Evolutionary conservation across 2,113 vertebrate species (phyloP), one percentile per base, ranked within the genome.

Genomic region (Colistium nudipinnis): DNA sequence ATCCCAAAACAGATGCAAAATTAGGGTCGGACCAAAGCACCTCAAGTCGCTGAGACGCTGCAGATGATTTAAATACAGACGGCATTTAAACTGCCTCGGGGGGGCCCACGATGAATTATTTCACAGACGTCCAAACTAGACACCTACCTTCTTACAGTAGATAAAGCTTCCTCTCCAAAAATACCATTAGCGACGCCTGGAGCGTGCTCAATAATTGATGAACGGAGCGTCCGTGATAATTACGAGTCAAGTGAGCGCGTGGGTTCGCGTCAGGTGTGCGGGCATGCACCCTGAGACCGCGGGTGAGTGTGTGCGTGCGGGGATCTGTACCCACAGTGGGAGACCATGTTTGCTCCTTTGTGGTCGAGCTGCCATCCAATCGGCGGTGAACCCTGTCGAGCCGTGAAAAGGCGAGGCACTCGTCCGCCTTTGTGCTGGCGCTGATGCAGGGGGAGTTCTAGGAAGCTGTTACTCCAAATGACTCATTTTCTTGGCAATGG

Each of bases 171-270:
- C 64, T 68, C 55, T 78, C 82, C 82, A 76, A 88, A 90, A 90
- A 83, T 84, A 89, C 84, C 90, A 89, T 87, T 79, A 84, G 84
- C 81, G 62, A 80, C 9, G 85, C 87, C 86, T 77, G 30, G 84
- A 89, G 85, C 78, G 68, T 52, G 68, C 48, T 90, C 74, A 88
- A 89, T 89, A 86, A 90, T 88, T 80, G 74, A 88, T 89, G 78
- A 84, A 62, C 67, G 20, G 65, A 76, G 79, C 77, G 77, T 81
- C 68, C 81, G 27, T 77, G 81, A 90, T 90, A 89, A 90, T 91
- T 87, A 91, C 84, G 81, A 83, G 83, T 87, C 85, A 89, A 86
- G 76, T 74, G 72, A 70, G 75, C 28, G 51, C 19, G 10, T 35
- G 66, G 45, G 61, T 59, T n/a, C n/a, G n/a, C n/a, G n/a, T n/a